These are phyloP conservation scores for Coilia nasus DNA, from an alignment of 2,797 vertebrate species.

Conservation along the genomic window DNA sequence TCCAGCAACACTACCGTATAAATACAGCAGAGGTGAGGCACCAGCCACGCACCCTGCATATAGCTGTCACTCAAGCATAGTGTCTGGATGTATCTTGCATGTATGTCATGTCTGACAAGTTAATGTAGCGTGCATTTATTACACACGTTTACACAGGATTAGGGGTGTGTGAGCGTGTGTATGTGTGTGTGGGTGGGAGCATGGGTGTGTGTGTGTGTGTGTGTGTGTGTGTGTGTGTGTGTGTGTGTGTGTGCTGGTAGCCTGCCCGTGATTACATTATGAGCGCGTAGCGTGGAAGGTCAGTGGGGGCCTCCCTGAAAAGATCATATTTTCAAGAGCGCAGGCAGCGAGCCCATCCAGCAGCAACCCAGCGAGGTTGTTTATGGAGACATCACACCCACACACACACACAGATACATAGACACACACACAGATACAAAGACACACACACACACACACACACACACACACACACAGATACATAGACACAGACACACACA, in stretches of 20 bases:
- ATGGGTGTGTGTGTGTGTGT: conserved; percentile 15
- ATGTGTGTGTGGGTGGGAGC: neutral
- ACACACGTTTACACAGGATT: conserved; percentile 60
- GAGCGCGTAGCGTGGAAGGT: conserved; percentile 68
- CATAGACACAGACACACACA: too few species aligned
- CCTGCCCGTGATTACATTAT: conserved; percentile 67
- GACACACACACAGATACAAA: conserved; percentile 19
- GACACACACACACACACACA: neutral
- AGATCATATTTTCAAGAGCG: conserved; percentile 67
- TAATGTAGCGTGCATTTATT: conserved; percentile 66
- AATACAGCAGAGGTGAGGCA: neutral
- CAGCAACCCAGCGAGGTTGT: conserved; percentile 65
- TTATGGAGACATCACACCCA: conserved; percentile 60
- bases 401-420: neutral
- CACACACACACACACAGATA: conserved; percentile 23
- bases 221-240: neutral
- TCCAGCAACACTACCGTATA: neutral
- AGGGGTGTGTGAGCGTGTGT: neutral
- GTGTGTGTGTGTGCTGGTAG: neutral
- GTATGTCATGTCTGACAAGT: conserved; percentile 59
- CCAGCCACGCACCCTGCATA: neutral
- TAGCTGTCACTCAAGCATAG: neutral
- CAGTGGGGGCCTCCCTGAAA: conserved; percentile 61
- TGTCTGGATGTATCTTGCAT: conserved; percentile 32
- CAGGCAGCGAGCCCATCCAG: conserved; percentile 59